Evolutionary conservation across 2,113 vertebrate genomes (phyloP).

Genomic region (Anguilla rostrata): DNA sequence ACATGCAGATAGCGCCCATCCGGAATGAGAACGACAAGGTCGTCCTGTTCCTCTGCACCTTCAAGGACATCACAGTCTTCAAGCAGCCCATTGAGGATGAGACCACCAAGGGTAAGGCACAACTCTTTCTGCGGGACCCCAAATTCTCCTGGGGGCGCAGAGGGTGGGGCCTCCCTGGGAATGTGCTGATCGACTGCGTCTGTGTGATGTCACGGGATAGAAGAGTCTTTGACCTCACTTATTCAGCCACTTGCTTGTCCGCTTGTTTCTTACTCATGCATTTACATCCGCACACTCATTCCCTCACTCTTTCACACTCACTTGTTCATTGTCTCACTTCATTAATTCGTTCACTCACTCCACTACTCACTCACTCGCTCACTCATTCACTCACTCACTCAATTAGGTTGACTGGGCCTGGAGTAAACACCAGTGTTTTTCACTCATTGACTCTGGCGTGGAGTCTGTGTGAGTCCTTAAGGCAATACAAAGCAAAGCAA

Average conservation of each 20-base stretch:
- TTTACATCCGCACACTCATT: neutral
- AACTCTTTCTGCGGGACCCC: neutral
- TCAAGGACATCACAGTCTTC: constrained; percentile 98
- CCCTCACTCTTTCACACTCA: neutral
- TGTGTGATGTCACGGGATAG: too few species aligned
- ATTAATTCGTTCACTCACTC: too few species aligned
- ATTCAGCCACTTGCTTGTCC: too few species aligned
- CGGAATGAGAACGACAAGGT: constrained; percentile 98
- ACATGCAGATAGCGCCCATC: constrained; percentile 98
- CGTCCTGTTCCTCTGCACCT: constrained; percentile 97
- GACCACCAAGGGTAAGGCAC: constrained; percentile 84
- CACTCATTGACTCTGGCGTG: too few species aligned
- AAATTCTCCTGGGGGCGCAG: neutral
- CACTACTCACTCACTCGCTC: too few species aligned
- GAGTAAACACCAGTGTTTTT: too few species aligned
- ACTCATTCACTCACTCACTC: too few species aligned
- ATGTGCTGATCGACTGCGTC: too few species aligned
- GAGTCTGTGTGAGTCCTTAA: neutral
- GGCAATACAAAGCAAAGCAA: neutral
- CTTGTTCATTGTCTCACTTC: too few species aligned
- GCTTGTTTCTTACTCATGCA: neutral
- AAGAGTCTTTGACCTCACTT: too few species aligned
- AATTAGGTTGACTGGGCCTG: too few species aligned
- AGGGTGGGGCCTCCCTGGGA: too few species aligned
- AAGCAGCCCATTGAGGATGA: constrained; percentile 98